Conservation (phyloP, 2,797 vertebrate species). For the Loris lydekkerianus region DNA sequence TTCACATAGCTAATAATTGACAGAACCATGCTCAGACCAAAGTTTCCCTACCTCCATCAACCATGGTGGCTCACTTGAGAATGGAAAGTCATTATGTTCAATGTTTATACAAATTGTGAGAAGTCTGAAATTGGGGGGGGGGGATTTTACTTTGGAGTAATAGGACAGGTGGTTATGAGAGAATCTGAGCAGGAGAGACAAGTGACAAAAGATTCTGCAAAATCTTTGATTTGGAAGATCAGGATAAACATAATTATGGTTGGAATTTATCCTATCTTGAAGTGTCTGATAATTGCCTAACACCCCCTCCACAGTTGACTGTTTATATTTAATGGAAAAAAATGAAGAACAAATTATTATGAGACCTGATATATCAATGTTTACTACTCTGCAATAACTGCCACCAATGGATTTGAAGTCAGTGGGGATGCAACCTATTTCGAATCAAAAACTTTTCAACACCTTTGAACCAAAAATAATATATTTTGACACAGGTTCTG, state of each 20-base stretch:
- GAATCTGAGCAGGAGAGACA: slow-evolving; percentile 16
- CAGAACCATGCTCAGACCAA: neutral
- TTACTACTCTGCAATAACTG: neutral
- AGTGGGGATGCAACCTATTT: neutral
- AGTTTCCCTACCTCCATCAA: neutral
- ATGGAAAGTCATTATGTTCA: neutral
- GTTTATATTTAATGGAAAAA: slow-evolving; percentile 52
- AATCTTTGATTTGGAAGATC: neutral
- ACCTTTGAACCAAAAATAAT: neutral
- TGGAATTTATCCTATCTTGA: neutral
- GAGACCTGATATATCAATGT: neutral
- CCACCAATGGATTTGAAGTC: neutral
- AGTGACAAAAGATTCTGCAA: neutral
- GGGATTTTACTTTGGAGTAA: neutral
- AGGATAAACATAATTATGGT: slow-evolving; percentile 18
- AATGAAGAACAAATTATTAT: neutral
- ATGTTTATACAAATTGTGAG: slow-evolving; percentile 13
- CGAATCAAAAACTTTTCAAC: neutral
- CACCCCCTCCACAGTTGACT: neutral
- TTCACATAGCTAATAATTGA: neutral
- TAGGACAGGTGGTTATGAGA: neutral
- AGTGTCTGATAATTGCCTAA: neutral
- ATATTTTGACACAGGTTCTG: neutral
- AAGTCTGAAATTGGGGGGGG: neutral
- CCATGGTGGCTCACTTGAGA: neutral